A percentile compares a stretch with the other conserved stretches of the same genome.
These are phyloP conservation scores for Cromileptes altivelis DNA, from an alignment of 2,113 vertebrate genomes.

Conservation along the genomic window DNA sequence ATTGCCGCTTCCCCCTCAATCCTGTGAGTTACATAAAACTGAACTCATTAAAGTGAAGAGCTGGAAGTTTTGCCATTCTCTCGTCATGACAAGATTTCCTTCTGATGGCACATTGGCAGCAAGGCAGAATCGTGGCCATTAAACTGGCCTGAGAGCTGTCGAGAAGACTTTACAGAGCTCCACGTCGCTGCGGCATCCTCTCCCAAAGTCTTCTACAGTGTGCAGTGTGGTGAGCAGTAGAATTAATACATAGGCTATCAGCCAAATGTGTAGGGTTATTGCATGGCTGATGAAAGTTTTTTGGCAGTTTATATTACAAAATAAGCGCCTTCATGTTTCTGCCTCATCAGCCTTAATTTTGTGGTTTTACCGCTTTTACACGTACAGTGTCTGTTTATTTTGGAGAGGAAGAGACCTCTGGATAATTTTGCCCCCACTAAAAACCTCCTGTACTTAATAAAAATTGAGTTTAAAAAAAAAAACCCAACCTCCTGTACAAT, in stretches of 20 bases:
- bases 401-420: too few relatives aligned
- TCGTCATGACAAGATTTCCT: constrained; percentile 25
- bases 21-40: constrained; percentile 58
- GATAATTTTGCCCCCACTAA: too few relatives aligned
- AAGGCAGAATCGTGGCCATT: constrained; percentile 33
- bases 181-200: background rate
- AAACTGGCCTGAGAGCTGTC: constrained; percentile 48
- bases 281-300: background rate
- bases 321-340: background rate
- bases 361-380: too few relatives aligned
- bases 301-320: background rate
- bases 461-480: too few relatives aligned
- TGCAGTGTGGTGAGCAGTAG: background rate
- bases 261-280: background rate
- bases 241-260: background rate
- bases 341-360: background rate
- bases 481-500: too few relatives aligned
- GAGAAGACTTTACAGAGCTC: constrained; percentile 9
- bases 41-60: constrained; percentile 57
- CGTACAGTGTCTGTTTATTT: too few relatives aligned
- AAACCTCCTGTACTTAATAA: too few relatives aligned
- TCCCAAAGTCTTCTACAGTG: background rate
- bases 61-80: constrained; percentile 38
- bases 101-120: constrained; percentile 4
- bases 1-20: constrained; percentile 54